Evolutionary conservation across 2,888 invertebrate species (phyloP).

Genomic region (Pseudococcus jackbeardsleyi): DNA sequence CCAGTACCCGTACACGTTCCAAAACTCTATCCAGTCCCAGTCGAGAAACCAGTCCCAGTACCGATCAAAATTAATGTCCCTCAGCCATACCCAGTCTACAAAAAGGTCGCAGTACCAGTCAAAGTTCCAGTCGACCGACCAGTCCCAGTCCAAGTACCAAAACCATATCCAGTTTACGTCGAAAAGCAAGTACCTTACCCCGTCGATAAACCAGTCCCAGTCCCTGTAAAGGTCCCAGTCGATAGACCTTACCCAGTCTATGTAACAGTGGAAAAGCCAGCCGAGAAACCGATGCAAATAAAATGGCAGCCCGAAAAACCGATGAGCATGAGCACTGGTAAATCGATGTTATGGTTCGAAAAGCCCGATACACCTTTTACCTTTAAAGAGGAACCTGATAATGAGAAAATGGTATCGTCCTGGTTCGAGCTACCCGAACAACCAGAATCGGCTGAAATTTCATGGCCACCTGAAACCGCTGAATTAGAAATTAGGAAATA

Average conservation of each 20-base stretch:
- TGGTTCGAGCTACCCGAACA: constrained; percentile 37
- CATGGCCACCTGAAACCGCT: constrained; percentile 26
- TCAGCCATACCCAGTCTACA: constrained; percentile 67
- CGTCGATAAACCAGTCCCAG: constrained; percentile 71
- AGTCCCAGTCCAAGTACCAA: constrained; percentile 67
- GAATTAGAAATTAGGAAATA: constrained; percentile 58
- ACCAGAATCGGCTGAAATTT: constrained; percentile 32
- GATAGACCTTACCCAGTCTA: constrained; percentile 69
- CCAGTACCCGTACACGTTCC: constrained; percentile 75
- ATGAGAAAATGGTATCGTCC: constrained; percentile 55
- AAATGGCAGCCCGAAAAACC: constrained; percentile 54
- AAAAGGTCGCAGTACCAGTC: constrained; percentile 67
- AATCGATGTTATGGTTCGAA: constrained; percentile 70
- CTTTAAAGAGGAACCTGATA: constrained; percentile 43
- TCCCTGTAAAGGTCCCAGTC: constrained; percentile 79
- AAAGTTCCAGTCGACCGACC: constrained; percentile 68
- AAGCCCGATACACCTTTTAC: constrained; percentile 78
- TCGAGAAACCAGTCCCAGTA: constrained; percentile 67
- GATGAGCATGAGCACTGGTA: constrained; percentile 5
- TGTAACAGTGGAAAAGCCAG: constrained; percentile 76
- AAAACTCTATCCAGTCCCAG: constrained; percentile 67
- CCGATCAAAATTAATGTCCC: constrained; percentile 67
- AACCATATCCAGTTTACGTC: constrained; percentile 68
- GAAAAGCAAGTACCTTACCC: constrained; percentile 68
- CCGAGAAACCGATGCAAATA: constrained; percentile 81